Evolutionary conservation across 2,888 invertebrate species (phyloP).

Genomic region (Brachynemurus nebulosus): DNA sequence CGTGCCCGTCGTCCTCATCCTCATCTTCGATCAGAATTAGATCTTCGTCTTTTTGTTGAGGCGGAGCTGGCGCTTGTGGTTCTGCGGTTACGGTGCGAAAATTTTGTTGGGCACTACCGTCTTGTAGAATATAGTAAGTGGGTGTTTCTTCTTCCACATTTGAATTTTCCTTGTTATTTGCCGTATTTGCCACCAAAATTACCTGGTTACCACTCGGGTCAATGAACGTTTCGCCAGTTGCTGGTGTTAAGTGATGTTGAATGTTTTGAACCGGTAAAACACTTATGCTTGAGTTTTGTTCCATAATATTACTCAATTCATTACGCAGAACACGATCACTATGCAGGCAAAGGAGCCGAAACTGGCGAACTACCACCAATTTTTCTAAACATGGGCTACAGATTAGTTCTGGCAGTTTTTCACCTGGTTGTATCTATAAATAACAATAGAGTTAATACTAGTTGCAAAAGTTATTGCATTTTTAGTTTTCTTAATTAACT

Average conservation of each 20-base stretch:
- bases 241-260: no score
- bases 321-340: neutral
- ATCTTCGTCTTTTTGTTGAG: no score
- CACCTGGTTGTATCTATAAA: slow-evolving; percentile 1
- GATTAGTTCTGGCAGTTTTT: slow-evolving; percentile 1
- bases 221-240: neutral
- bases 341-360: neutral
- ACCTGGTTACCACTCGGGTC: neutral
- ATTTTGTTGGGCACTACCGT: neutral
- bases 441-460: no score
- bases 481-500: no score
- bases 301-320: neutral
- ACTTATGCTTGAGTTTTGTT: neutral
- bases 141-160: neutral
- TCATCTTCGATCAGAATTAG: neutral
- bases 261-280: neutral
- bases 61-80: no score
- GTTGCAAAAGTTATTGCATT: no score
- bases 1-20: neutral
- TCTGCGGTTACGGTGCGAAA: neutral
- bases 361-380: neutral
- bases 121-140: neutral
- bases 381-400: neutral
- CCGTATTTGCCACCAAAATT: neutral
- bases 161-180: neutral